Base-by-base conservation (phyloP, 2,797 vertebrate genomes). In the Ptychadena robeensis region DNA sequence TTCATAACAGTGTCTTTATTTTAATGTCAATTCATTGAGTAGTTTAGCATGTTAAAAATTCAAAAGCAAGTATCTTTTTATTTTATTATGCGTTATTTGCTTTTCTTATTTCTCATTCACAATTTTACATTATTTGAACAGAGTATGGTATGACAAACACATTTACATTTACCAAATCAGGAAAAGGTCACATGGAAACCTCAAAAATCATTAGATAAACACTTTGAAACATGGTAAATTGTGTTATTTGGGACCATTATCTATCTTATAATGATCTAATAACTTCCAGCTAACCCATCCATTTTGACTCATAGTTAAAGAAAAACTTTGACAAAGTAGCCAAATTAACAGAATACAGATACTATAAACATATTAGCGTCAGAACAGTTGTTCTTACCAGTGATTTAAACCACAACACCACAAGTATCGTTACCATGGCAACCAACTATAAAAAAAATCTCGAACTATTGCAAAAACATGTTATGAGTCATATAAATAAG, bases 371-470 rank as follows among this genome's bases (percentile, higher is more conserved):
- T 68, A 31, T 6, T 25, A 22, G 32, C n/a, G 30, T 10, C 32
- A 57, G 44, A 57, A 61, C n/a, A 68, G 61, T 68, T 73, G 10
- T 63, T 10, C 48, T 64, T 63, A 59, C 74, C 37, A 31, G 40
- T 73, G 61, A 83, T 79, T 73, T 79, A 15, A 69, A 79, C 77
- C 48, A 48, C 65, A 61, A 80, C 71, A 80, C 80, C 79, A 80
- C 77, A 80, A 79, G 53, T 80, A 44, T 73, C 30, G 64, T 85
- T 57, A 80, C 82, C 71, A 85, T 85, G 65, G 78, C 53, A 80
- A 85, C 82, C 5, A n/a, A n/a, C 74, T n/a, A 74, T 80, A 80
- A 75, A 72, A 53, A 75, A 63, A 71, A 73, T 79, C 31, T 68
- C 61, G 68, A 67, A 68, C 40, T 53, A 48, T 70, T 53, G 75